Conservation (phyloP, 2,888 invertebrate genomes). For the Smittia sp. region DNA sequence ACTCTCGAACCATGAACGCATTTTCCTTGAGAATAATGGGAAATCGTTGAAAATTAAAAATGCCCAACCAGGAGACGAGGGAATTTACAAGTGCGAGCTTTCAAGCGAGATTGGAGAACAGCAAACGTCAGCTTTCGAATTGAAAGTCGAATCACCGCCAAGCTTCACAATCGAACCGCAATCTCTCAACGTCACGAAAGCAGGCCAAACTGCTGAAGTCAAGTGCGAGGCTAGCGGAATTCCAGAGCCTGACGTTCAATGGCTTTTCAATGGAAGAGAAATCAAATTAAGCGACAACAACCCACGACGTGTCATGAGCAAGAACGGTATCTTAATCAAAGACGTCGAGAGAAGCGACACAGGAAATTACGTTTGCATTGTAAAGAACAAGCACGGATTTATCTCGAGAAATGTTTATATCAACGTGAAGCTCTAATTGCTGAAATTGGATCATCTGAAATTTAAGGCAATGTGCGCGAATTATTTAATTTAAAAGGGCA, state of each 20-base stretch:
- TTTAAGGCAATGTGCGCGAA: too few relatives aligned
- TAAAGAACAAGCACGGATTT: conserved; percentile 10
- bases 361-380: conserved; percentile 23
- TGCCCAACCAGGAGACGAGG: background rate
- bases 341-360: conserved; percentile 15
- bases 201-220: background rate
- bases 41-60: conserved; percentile 16
- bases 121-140: conserved; percentile 2
- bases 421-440: background rate
- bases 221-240: background rate
- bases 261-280: conserved; percentile 4
- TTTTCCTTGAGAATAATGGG: conserved; percentile 4
- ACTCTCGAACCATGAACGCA: background rate
- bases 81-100: background rate
- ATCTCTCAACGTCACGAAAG: background rate
- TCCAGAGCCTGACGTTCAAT: background rate
- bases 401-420: conserved; percentile 19
- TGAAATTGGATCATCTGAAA: too few relatives aligned
- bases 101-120: background rate
- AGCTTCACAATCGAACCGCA: background rate
- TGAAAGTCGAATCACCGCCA: background rate
- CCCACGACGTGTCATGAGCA: conserved; percentile 14
- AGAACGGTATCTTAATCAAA: conserved; percentile 6
- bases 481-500: too few relatives aligned
- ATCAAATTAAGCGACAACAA: background rate